Evolutionary conservation across 2,888 invertebrate genomes (phyloP), one percentile per base, ranked within the genome.

Genomic region (Drosophila siamana): DNA sequence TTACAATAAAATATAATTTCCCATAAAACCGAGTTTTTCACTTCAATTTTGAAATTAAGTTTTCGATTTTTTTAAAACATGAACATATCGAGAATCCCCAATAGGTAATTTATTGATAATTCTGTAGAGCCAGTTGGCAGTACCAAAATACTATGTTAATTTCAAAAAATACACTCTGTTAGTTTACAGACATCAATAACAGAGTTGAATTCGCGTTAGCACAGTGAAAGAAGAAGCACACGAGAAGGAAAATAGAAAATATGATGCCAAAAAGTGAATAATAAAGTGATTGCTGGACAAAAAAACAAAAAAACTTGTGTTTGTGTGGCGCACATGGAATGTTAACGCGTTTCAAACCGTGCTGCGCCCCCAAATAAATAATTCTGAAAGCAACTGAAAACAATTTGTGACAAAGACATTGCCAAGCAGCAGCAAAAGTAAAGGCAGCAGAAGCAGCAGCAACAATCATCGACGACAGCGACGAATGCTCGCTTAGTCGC

Each of bases 181-280:
- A 55, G 2, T 61, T 55, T 50, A 57, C 75, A 74, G 30, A 16
- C 2, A 3, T 13, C 44, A 52, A 60, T 52, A 74, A 52, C 70
- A 72, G 57, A 43, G 46, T 22, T 59, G 22, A 65, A 41, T 59
- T 64, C 55, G 72, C 59, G 59, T 71, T 64, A 71, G 43, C 55
- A 26, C 30, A 57, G 64, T 54, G 26, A 50, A 56, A 64, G 62
- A 63, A 74, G 74, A 70, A 74, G 74, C 54, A 74, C 16, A 65
- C 24, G 62, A 28, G 74, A 80, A 85, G 74, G 82, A 85, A 80
- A 80, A 80, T 80, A 80, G 78, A 80, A 80, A 80, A 78, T 83
- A 81, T 67, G 77, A 74, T 74, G 77, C 73, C 44, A 80, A 80
- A 72, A 81, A 78, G 67, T 68, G 71, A 67, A 78, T 71, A 84